Base-by-base conservation (phyloP, 2,888 invertebrate genomes). In the Scaptomyza polygonia region DNA sequence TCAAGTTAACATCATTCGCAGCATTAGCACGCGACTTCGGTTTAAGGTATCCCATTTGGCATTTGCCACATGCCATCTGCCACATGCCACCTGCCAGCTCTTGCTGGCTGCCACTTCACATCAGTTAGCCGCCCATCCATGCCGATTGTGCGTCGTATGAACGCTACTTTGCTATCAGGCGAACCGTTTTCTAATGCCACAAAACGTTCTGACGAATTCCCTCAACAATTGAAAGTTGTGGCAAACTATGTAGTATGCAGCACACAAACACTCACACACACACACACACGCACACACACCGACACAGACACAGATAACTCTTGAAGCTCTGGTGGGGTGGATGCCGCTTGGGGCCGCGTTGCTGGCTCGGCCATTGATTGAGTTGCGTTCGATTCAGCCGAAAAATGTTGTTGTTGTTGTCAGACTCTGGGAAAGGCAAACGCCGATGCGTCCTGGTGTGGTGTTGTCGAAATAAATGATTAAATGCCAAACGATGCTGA, bases 171-270 rank as follows among this genome's bases (percentile, higher is more conserved):
- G 68, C 67, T 29, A 43, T 42, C 18, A 42, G 70, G 59, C 66
- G 3, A 30, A 30, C 4, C 30, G 30, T 30, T 30, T 66, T 36
- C 59, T 80, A 85, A 85, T 80, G 80, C 72, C 77, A 56, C 64
- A 68, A 80, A 83, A 77, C 69, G 79, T 74, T 86, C 72, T 59
- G 53, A 56, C 55, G 42, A 77, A 86, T 73, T 79, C 84, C 83
- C 83, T 70, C 54, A 86, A 72, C 84, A 79, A 83, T 80, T 86
- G 78, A 83, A 86, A 83, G 59, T 79, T 83, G 68, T 36, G 57
- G 48, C 67, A 59, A 76, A 74, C 73, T 74, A 75, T 18, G 21
- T 21, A 25, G 25, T 5, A 25, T 11, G 12, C 45, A 52, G 55
- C 44, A 55, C 29, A 25, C 39, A 56, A 34, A 43, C 30, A n/a